These are phyloP conservation scores for Platalea minor DNA, from an alignment of 2,797 vertebrate species.

Conservation along the genomic window DNA sequence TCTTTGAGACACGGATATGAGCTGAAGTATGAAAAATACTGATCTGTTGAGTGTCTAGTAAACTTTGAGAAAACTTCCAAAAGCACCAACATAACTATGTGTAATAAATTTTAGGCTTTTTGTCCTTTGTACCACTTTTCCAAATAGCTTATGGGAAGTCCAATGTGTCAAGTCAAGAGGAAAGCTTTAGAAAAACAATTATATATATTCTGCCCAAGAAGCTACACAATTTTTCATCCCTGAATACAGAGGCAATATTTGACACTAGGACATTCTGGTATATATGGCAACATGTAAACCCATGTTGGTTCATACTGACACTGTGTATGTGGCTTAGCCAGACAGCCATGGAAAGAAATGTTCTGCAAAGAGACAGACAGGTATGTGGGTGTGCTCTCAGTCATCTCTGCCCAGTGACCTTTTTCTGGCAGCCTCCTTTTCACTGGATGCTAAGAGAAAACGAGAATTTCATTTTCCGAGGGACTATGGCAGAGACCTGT, in stretches of 20 bases:
- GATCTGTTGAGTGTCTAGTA: neutral
- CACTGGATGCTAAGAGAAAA: neutral
- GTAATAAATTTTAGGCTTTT: neutral
- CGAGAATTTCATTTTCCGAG: neutral
- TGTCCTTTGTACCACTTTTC: neutral
- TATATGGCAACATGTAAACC: neutral
- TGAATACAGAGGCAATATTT: neutral
- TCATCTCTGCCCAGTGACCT: neutral
- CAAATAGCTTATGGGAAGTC: neutral
- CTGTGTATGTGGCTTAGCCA: neutral
- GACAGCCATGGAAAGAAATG: neutral
- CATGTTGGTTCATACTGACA: neutral
- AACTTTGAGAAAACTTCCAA: neutral
- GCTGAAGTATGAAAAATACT: neutral
- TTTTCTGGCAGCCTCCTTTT: neutral
- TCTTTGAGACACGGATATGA: neutral
- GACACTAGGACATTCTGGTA: neutral
- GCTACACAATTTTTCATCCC: neutral
- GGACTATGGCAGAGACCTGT: neutral
- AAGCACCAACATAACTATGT: neutral
- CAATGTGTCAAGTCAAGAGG: neutral
- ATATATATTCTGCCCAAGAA: neutral
- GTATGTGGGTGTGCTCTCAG: neutral
- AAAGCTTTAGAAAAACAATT: neutral
- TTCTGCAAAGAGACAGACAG: neutral